Evolutionary conservation across 2,797 vertebrate genomes (phyloP).

Genomic region (Synaphobranchus kaupii): DNA sequence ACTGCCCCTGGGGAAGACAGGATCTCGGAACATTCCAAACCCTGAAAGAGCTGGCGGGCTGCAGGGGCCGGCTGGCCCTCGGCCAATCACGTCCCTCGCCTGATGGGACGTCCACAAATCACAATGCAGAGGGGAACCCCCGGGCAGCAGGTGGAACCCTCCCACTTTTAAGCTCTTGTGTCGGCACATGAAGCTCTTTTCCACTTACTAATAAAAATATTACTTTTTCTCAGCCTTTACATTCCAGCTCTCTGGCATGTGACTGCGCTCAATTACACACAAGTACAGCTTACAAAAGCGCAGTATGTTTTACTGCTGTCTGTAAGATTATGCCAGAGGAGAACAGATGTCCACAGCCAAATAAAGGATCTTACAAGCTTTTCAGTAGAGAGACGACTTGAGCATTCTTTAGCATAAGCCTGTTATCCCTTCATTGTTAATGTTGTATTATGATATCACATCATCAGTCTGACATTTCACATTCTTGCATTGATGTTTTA

Average conservation of each 20-base stretch:
- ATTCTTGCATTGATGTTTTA: not conserved
- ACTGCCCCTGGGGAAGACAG: slow-evolving; percentile 31
- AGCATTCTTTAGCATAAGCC: not conserved
- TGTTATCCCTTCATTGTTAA: not conserved
- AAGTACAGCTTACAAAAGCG: not conserved
- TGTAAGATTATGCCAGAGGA: not conserved
- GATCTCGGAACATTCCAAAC: slow-evolving; percentile 61
- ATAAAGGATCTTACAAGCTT: not conserved
- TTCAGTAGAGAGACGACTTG: not conserved
- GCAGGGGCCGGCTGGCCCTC: slow-evolving; percentile 49
- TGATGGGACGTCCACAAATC: slow-evolving; percentile 55
- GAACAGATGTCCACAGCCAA: slow-evolving; percentile 5
- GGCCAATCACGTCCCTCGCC: slow-evolving; percentile 58
- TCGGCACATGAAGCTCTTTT: slow-evolving; percentile 42
- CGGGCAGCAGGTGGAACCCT: slow-evolving; percentile 45
- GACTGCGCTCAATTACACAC: not conserved
- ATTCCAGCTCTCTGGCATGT: slow-evolving; percentile 9
- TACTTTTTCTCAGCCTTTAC: slow-evolving; percentile 10
- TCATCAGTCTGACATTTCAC: not conserved
- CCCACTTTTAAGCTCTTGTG: slow-evolving; percentile 37
- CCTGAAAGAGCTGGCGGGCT: slow-evolving; percentile 49
- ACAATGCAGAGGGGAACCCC: slow-evolving; percentile 46
- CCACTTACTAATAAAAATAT: slow-evolving; percentile 37
- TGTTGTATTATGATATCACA: not conserved
- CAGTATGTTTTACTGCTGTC: not conserved